A percentile compares a stretch with the other conserved stretches of the same genome.
These are phyloP conservation scores for Saguinus imperator DNA, from an alignment of 2,113 vertebrate genomes.

Conservation along the genomic window DNA sequence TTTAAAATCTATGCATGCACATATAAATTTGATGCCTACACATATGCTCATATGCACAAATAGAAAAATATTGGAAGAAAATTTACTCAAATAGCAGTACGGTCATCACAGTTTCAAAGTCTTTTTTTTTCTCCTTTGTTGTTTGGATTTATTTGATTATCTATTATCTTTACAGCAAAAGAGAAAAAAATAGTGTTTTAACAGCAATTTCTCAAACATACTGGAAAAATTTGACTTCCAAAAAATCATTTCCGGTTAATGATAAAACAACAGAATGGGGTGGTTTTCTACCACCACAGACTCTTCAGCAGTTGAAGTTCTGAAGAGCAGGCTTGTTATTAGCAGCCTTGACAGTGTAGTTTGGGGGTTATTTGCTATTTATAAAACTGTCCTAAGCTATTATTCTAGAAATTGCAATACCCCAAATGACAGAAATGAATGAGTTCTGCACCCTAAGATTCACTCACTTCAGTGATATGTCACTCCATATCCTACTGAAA, in stretches of 20 bases:
- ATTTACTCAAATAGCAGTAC: background rate
- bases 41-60: background rate
- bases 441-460: background rate
- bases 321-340: background rate
- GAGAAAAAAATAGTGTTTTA: background rate
- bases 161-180: background rate
- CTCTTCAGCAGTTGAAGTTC: background rate
- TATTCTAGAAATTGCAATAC: background rate
- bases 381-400: background rate
- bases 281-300: background rate
- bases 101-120: background rate
- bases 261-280: background rate
- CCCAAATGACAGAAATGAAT: background rate
- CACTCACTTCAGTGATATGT: background rate
- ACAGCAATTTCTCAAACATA: background rate
- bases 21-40: background rate
- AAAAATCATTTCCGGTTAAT: background rate
- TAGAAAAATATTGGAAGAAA: background rate
- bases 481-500: background rate
- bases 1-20: background rate
- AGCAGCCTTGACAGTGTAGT: background rate
- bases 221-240: background rate
- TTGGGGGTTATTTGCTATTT: background rate
- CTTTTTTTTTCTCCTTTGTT: background rate
- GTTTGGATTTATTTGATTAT: constrained; percentile 25